These are phyloP conservation scores for Sympetrum striolatum DNA, from an alignment of 2,888 invertebrate genomes.

Conservation along the genomic window DNA sequence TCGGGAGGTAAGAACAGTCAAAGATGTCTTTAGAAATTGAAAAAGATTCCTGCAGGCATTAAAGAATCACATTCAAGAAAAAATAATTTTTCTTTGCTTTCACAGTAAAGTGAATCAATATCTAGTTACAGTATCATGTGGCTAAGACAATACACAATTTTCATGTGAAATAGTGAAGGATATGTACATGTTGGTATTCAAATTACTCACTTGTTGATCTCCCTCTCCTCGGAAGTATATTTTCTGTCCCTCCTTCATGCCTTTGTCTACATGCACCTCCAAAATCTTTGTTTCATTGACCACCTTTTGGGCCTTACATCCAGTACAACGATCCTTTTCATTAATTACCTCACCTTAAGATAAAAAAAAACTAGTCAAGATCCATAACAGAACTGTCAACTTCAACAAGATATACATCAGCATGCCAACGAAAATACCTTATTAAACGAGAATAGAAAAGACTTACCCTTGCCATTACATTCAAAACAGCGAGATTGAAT, in stretches of 20 bases:
- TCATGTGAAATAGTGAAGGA: not conserved
- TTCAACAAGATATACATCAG: not conserved
- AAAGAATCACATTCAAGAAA: not conserved
- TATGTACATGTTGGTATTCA: not conserved
- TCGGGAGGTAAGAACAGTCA: too few species aligned
- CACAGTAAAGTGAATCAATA: not conserved
- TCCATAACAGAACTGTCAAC: not conserved
- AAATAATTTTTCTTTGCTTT: not conserved
- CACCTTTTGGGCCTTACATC: conserved; percentile 85
- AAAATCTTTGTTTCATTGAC: conserved; percentile 81
- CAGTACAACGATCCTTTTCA: conserved; percentile 82
- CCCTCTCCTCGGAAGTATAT: conserved; percentile 88
- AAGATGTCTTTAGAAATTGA: too few species aligned
- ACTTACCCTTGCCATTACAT: conserved; percentile 60
- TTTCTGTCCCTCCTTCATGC: conserved; percentile 86
- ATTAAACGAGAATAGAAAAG: not conserved
- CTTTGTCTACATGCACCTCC: conserved; percentile 88
- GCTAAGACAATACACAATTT: not conserved
- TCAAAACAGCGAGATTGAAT: conserved; percentile 61
- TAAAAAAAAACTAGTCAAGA: not conserved
- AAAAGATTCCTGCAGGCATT: not conserved
- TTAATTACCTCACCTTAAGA: conserved; percentile 72
- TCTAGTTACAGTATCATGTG: not conserved
- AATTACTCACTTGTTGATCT: conserved; percentile 71
- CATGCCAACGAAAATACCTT: conserved; percentile 57